phyloP scores from a whole-genome alignment of 2,113 vertebrate genomes.

The Pelecanus crispus region DNA sequence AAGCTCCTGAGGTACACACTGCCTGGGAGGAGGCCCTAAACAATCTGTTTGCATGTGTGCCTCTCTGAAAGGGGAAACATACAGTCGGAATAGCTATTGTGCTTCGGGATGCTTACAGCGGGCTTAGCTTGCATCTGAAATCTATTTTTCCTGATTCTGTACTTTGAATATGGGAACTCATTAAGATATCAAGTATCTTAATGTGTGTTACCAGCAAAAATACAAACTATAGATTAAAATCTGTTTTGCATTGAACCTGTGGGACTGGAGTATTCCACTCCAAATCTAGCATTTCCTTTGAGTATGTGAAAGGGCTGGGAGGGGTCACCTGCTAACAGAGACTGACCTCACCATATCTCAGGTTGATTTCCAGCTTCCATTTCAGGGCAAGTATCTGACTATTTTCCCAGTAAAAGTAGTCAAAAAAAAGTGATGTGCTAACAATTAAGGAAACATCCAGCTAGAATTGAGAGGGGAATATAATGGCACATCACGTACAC shows the following conservation, averaged over 20 bases:
- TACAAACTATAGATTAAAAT: slow-evolving; percentile 27
- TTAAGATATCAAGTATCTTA: slow-evolving; percentile 43
- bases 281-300: neutral
- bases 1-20: neutral
- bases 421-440: neutral
- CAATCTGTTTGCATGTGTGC: neutral
- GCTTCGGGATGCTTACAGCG: neutral
- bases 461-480: neutral
- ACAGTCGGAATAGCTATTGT: neutral
- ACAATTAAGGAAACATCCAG: neutral
- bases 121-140: slow-evolving; percentile 26
- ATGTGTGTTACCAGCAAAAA: slow-evolving; percentile 33
- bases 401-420: neutral
- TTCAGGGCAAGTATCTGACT: neutral
- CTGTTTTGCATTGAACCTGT: slow-evolving; percentile 6
- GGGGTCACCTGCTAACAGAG: neutral
- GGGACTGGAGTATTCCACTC: neutral
- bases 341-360: neutral
- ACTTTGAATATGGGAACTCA: slow-evolving; percentile 4
- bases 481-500: neutral
- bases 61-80: neutral
- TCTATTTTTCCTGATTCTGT: slow-evolving; percentile 12
- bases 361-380: neutral
- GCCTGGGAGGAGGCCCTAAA: neutral
- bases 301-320: neutral